Evolutionary conservation across 2,888 invertebrate species (phyloP), one percentile per base, ranked within the genome.

Genomic region (Hofmannophila pseudospretella): DNA sequence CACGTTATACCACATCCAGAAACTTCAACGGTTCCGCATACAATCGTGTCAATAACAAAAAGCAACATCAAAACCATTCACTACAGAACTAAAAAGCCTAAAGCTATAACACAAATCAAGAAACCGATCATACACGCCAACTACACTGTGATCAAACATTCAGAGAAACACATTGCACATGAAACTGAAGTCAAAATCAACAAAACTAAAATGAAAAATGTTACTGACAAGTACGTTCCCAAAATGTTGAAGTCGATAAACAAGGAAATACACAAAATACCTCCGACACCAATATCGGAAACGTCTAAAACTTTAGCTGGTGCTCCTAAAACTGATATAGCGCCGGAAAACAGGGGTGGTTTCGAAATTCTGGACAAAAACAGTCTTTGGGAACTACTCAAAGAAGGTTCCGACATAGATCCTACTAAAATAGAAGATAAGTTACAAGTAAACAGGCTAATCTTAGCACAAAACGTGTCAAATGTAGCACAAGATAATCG

Each of bases 311-410:
- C 67, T n/a, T 40, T 85, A 34, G 54, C 57, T 30, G 74, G 63
- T 28, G 45, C 58, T 9, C 37, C 59, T 0, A 82, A 80, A 58
- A 45, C 66, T 20, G 77, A 87, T 45, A 77, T 84, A 39, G 75
- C 81, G 9, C 85, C 85, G 8, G 84, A 85, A 66, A 82, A 76
- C 49, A 88, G 84, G 52, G 88, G 86, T 50, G 85, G 87, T 32
- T 89, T 88, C 47, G 85, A 90, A 45, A 82, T 90, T 38, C 60
- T 90, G 36, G 88, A 90, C 51, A 89, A 89, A 56, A 89, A 90
- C 44, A 87, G 87, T 40, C 65, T 90, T 29, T 91, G 90, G 90
- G 89, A 89, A 35, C 75, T 91, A 54, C 66, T 91, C 9, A 89
- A 89, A 58, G 90, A 90, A 68, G 89, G 68, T 14, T 58, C 81